phyloP scores from a whole-genome alignment of 30 jellyfish, hydroid and myxozoan species.

The Catostylus mosaicus region DNA sequence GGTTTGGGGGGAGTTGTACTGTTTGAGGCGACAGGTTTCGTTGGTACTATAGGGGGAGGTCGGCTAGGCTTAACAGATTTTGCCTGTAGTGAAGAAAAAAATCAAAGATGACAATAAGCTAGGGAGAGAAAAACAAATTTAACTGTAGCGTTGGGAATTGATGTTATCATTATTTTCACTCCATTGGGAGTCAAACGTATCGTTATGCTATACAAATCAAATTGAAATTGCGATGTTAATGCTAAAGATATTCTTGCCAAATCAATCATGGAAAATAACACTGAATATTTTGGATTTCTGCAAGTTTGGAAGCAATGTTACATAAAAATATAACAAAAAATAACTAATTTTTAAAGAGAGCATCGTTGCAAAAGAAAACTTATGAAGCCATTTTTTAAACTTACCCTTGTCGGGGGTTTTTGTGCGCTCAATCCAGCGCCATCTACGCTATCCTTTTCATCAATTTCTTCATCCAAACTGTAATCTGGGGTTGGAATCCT shows the following conservation, averaged over 20 bases:
- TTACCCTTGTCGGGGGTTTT: slow-evolving; percentile 6
- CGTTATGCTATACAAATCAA: too few species aligned
- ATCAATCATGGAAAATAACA: too few species aligned
- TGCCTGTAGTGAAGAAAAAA: slow-evolving; percentile 2
- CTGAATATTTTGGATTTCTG: too few species aligned
- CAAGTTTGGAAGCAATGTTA: too few species aligned
- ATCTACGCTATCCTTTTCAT: neutral
- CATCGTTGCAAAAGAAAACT: neutral
- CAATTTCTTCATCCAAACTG: slow-evolving; percentile 6
- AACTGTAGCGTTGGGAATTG: too few species aligned
- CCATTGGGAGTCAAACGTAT: too few species aligned
- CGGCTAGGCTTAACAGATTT: slow-evolving; percentile 51
- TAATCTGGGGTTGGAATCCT: slow-evolving; percentile 18
- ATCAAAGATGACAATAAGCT: neutral
- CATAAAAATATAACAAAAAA: too few species aligned
- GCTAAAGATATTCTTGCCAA: too few species aligned
- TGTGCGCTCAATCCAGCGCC: neutral
- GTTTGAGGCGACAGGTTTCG: neutral
- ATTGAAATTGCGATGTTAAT: too few species aligned
- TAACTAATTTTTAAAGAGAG: too few species aligned
- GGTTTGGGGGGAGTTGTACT: neutral
- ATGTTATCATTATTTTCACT: too few species aligned
- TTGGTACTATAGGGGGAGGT: slow-evolving; percentile 53
- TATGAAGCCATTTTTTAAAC: neutral
- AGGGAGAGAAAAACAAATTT: neutral